phyloP scores from a whole-genome alignment of 2,797 vertebrate species.

The Rhabdophis nuchalis region DNA sequence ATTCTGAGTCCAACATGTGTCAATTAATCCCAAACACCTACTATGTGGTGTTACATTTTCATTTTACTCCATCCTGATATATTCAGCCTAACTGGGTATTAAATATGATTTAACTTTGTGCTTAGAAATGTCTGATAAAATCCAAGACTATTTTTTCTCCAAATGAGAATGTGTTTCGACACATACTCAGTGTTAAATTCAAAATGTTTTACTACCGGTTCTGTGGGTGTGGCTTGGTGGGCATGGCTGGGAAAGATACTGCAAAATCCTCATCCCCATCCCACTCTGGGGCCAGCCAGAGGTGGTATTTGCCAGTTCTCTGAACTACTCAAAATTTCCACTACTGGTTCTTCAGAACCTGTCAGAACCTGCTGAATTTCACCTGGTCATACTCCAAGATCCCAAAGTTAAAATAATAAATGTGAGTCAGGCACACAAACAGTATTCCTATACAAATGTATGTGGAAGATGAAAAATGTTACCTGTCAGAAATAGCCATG shows the following conservation, averaged over 20 bases:
- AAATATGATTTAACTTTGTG: not conserved
- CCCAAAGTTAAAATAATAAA: constrained; percentile 53
- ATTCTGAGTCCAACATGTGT: not conserved
- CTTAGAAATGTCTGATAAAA: constrained; percentile 37
- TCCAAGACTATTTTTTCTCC: constrained; percentile 12
- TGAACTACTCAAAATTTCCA: too few species aligned
- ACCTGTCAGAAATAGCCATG: constrained; percentile 56
- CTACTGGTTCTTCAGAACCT: too few species aligned
- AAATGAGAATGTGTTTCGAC: constrained; percentile 38
- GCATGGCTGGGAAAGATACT: too few species aligned
- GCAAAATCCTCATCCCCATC: too few species aligned
- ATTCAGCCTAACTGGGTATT: constrained; percentile 27
- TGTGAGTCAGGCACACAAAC: constrained; percentile 53
- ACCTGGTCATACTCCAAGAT: constrained; percentile 28
- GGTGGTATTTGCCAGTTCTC: too few species aligned
- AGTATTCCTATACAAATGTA: constrained; percentile 55
- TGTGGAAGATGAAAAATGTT: constrained; percentile 52
- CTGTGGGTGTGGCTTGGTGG: too few species aligned
- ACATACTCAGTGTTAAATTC: not conserved
- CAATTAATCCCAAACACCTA: not conserved
- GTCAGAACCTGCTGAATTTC: too few species aligned
- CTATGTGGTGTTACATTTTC: not conserved
- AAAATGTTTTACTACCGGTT: too few species aligned
- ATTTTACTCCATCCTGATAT: constrained; percentile 22
- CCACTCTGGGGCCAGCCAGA: too few species aligned